phyloP scores from a whole-genome alignment of 1,140 invertebrate genomes.

The Aphidius gifuensis region DNA sequence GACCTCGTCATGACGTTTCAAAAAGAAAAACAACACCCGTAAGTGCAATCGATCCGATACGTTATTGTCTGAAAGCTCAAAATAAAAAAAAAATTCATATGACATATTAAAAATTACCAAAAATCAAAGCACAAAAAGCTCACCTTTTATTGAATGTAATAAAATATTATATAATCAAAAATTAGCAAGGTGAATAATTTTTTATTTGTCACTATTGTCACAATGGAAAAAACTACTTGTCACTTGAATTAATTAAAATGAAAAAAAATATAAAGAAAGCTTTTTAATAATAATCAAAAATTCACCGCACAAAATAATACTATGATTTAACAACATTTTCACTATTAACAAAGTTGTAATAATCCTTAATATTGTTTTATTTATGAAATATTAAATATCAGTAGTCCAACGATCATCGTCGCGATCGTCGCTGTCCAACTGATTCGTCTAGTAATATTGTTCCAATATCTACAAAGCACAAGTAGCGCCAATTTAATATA shows the following conservation, averaged over 20 bases:
- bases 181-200: no score
- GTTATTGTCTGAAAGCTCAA: not conserved
- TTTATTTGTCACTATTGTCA: not conserved
- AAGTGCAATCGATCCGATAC: conserved; percentile 14
- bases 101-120: not conserved
- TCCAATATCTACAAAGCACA: not conserved
- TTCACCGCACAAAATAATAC: not conserved
- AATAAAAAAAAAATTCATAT: not conserved
- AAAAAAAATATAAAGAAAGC: not conserved
- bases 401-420: conserved; percentile 13
- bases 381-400: not conserved
- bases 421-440: conserved; percentile 13
- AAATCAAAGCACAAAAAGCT: not conserved
- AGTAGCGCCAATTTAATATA: conserved; percentile 2
- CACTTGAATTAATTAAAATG: not conserved
- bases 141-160: not conserved
- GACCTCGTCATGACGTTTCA: conserved; percentile 10
- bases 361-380: not conserved
- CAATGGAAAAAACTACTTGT: not conserved
- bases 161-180: not conserved
- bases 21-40: conserved; percentile 22
- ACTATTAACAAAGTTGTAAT: not conserved
- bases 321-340: not conserved
- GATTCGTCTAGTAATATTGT: conserved; percentile 7
- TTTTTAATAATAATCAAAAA: not conserved